These are phyloP conservation scores for Balaeniceps rex DNA, from an alignment of 2,113 vertebrate genomes.

Conservation along the genomic window DNA sequence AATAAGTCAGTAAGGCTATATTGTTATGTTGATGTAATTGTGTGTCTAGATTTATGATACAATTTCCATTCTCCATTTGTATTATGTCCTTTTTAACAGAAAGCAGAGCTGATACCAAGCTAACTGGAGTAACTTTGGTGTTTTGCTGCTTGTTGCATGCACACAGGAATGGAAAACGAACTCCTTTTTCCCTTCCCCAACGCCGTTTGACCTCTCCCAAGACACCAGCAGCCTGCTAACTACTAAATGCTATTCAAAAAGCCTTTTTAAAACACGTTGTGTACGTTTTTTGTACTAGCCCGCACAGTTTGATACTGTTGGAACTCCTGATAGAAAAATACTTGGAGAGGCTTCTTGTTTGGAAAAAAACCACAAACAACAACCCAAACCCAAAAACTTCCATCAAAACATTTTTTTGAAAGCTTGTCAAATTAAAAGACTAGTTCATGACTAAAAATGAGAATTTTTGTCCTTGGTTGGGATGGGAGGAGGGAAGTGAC, in stretches of 20 bases:
- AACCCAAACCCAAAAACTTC: background rate
- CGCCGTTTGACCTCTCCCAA: constrained; percentile 86
- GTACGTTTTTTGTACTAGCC: constrained; percentile 63
- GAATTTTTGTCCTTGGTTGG: constrained; percentile 39
- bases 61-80: constrained; percentile 79
- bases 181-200: constrained; percentile 84
- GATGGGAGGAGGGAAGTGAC: constrained; percentile 25
- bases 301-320: constrained; percentile 62
- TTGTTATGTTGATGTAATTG: constrained; percentile 68
- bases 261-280: constrained; percentile 61
- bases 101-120: constrained; percentile 84
- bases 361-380: background rate
- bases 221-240: constrained; percentile 86
- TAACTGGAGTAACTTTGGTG: constrained; percentile 87
- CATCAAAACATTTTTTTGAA: constrained; percentile 37
- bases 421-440: constrained; percentile 42
- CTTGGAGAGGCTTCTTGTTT: constrained; percentile 67
- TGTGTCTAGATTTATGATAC: constrained; percentile 75
- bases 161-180: constrained; percentile 88
- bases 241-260: constrained; percentile 79
- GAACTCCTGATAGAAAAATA: constrained; percentile 51
- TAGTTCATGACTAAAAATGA: background rate
- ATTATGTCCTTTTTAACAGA: constrained; percentile 83
- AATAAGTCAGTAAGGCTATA: constrained; percentile 22
- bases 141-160: constrained; percentile 98